phyloP scores from a whole-genome alignment of 2,888 invertebrate genomes.

The Perizoma flavofasciatum region DNA sequence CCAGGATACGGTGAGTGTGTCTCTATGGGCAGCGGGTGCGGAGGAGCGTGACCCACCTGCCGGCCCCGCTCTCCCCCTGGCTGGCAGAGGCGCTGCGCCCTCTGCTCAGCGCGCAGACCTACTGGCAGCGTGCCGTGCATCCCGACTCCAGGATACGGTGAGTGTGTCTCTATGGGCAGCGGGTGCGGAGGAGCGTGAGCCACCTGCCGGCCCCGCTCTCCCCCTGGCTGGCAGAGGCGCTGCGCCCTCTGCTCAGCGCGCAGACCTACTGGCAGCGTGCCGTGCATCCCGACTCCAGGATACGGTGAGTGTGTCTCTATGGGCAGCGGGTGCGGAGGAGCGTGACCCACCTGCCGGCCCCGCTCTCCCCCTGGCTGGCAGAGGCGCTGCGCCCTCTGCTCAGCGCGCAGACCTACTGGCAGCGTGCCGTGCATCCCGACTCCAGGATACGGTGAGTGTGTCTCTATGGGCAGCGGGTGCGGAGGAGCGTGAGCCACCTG shows the following conservation, averaged over 20 bases:
- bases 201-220: constrained; percentile 51
- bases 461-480: constrained; percentile 43
- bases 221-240: constrained; percentile 46
- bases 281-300: no score
- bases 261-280: constrained; percentile 85
- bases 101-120: constrained; percentile 84
- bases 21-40: constrained; percentile 42
- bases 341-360: constrained; percentile 42
- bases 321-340: constrained; percentile 49
- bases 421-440: constrained; percentile 48
- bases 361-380: constrained; percentile 43
- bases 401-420: constrained; percentile 86
- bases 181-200: constrained; percentile 45
- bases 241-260: constrained; percentile 79
- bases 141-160: no score
- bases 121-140: constrained; percentile 80
- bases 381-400: constrained; percentile 76
- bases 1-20: no score
- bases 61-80: constrained; percentile 42
- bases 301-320: no score
- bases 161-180: constrained; percentile 45
- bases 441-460: no score
- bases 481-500: constrained; percentile 50
- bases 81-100: constrained; percentile 55
- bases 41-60: constrained; percentile 52